phyloP scores from a whole-genome alignment of 1,140 invertebrate species.

The Sycobia sp. region DNA sequence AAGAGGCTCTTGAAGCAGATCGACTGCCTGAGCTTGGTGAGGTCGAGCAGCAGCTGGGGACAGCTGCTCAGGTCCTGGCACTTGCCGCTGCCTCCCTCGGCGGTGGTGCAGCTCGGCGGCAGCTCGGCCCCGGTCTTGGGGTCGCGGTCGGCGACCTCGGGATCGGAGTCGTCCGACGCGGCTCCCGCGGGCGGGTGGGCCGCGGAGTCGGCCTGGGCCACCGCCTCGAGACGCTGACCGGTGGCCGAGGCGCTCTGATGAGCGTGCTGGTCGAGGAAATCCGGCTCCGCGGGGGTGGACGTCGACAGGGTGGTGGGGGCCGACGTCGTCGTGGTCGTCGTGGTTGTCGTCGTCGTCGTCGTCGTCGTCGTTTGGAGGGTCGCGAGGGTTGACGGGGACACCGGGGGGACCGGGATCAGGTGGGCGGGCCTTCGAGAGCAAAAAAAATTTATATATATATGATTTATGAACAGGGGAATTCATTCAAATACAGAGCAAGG shows the following conservation, averaged over 20 bases:
- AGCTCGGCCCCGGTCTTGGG: constrained; percentile 41
- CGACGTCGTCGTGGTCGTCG: neutral
- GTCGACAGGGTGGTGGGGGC: neutral
- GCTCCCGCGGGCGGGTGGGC: neutral
- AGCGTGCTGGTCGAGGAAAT: too few relatives aligned
- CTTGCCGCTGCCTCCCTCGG: constrained; percentile 76
- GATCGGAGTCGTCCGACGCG: neutral
- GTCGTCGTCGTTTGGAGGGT: neutral
- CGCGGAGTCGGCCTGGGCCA: constrained; percentile 27
- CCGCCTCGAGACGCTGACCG: too few relatives aligned
- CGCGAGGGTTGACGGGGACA: neutral
- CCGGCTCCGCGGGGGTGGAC: too few relatives aligned
- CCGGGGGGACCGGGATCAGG: neutral
- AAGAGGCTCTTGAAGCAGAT: constrained; percentile 91
- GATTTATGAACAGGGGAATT: too few relatives aligned
- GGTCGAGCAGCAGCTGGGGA: constrained; percentile 82
- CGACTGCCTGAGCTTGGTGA: constrained; percentile 81
- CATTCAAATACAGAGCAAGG: too few relatives aligned
- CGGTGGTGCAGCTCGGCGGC: constrained; percentile 74
- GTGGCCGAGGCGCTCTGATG: too few relatives aligned
- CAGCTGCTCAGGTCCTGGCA: constrained; percentile 89
- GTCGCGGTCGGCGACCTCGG: constrained; percentile 40
- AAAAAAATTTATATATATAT: too few relatives aligned
- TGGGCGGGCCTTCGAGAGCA: constrained; percentile 1
- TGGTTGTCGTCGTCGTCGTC: neutral